Evolutionary conservation across 2,113 vertebrate species (phyloP).

Genomic region (Salvelinus sp.): DNA sequence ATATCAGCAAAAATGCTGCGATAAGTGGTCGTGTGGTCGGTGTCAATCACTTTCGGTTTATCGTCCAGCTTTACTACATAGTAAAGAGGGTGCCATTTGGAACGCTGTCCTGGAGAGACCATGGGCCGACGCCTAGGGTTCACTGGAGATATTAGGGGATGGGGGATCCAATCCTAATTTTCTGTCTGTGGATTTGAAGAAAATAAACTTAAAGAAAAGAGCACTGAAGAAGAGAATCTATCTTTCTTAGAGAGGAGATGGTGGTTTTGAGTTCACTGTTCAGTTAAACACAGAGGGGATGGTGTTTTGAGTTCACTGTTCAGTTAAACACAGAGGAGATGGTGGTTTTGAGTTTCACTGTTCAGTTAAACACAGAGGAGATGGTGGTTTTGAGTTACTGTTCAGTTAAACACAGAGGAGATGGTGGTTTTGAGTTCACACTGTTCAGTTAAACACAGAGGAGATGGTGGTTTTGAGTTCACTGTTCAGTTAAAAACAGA

Average conservation of each 20-base stretch:
- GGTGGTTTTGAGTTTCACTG: too few species aligned
- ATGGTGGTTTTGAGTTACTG: background rate
- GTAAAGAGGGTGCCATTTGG: too few species aligned
- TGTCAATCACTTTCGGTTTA: too few species aligned
- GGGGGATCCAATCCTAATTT: background rate
- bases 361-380: background rate
- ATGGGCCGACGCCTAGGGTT: slow-evolving; percentile 2
- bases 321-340: background rate
- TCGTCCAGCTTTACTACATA: too few species aligned
- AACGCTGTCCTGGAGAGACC: background rate
- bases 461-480: too few species aligned
- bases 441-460: too few species aligned
- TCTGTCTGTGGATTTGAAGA: slow-evolving; percentile 15
- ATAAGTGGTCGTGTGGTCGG: too few species aligned
- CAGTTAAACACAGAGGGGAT: background rate
- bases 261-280: background rate
- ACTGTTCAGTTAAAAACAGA: too few species aligned
- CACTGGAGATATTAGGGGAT: slow-evolving; percentile 6
- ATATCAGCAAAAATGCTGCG: too few species aligned
- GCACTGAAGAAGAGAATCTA: slow-evolving; percentile 13
- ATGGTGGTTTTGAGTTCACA: too few species aligned
- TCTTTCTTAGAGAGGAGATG: background rate
- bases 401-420: too few species aligned
- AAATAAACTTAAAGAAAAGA: background rate
- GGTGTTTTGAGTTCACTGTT: background rate